phyloP scores from a whole-genome alignment of 2,113 vertebrate genomes.

The Coregonus clupeaformis region DNA sequence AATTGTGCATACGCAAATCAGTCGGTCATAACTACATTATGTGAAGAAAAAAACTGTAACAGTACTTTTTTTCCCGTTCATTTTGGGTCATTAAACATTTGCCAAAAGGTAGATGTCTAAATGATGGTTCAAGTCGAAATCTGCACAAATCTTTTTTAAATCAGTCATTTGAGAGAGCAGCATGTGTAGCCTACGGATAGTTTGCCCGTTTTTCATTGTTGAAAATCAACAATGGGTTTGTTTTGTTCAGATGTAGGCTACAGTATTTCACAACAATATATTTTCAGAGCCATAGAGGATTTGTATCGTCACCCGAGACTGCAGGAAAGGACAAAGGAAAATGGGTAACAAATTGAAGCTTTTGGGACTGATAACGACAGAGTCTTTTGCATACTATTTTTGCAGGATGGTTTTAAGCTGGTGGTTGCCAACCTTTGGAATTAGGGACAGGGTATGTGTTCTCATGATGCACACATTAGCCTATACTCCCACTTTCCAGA shows the following conservation, averaged over 20 bases:
- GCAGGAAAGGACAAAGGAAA: slow-evolving; percentile 13
- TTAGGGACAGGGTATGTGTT: background rate
- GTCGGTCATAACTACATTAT: no score
- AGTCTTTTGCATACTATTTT: background rate
- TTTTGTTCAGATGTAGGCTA: background rate
- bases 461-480: background rate
- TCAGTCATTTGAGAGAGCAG: background rate
- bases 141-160: background rate
- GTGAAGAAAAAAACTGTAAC: no score
- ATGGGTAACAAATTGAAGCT: slow-evolving; percentile 4
- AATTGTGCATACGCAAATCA: no score
- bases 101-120: background rate
- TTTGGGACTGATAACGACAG: slow-evolving; percentile 15
- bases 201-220: background rate
- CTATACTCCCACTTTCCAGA: background rate
- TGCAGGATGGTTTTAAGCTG: background rate
- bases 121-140: background rate
- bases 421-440: background rate
- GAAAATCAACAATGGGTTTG: background rate
- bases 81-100: background rate
- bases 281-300: slow-evolving; percentile 19
- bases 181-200: background rate
- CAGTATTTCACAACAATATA: background rate
- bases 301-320: slow-evolving; percentile 22
- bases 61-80: background rate